Evolutionary conservation across 2,797 vertebrate species (phyloP).

Genomic region (Rallus crepitans): DNA sequence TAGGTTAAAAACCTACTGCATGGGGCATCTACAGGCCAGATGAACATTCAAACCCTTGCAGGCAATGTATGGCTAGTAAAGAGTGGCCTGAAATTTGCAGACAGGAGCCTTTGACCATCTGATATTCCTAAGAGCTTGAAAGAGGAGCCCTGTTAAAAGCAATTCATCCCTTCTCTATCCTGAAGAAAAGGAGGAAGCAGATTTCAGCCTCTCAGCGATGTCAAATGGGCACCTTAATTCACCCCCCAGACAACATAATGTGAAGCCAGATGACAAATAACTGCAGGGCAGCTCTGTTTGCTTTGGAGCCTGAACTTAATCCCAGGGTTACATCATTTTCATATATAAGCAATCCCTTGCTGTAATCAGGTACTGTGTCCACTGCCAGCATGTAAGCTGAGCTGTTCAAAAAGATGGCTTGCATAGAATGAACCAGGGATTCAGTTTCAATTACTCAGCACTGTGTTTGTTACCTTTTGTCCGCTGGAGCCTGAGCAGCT

Average conservation of each 20-base stretch:
- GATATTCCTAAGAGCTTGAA: not conserved
- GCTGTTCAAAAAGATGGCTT: not conserved
- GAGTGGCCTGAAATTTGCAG: not conserved
- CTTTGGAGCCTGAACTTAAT: not conserved
- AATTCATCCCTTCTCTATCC: not conserved
- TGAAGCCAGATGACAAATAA: not conserved
- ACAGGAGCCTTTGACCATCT: not conserved
- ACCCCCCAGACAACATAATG: not conserved
- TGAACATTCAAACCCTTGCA: not conserved
- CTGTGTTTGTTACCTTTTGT: not conserved
- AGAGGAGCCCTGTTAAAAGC: not conserved
- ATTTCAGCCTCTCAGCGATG: not conserved
- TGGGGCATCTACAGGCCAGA: not conserved
- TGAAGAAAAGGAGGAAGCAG: not conserved
- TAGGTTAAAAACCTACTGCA: not conserved
- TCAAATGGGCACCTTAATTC: not conserved
- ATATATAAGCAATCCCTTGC: slow-evolving; percentile 3
- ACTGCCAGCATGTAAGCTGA: not conserved
- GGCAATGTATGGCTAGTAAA: not conserved
- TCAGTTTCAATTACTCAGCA: not conserved
- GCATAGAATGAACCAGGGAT: not conserved
- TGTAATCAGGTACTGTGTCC: not conserved
- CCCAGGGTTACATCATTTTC: slow-evolving; percentile 35
- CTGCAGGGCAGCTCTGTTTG: slow-evolving; percentile 35
- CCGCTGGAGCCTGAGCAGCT: not conserved